phyloP scores from a whole-genome alignment of 1,140 invertebrate species.

The Xylocopa sonorina region DNA sequence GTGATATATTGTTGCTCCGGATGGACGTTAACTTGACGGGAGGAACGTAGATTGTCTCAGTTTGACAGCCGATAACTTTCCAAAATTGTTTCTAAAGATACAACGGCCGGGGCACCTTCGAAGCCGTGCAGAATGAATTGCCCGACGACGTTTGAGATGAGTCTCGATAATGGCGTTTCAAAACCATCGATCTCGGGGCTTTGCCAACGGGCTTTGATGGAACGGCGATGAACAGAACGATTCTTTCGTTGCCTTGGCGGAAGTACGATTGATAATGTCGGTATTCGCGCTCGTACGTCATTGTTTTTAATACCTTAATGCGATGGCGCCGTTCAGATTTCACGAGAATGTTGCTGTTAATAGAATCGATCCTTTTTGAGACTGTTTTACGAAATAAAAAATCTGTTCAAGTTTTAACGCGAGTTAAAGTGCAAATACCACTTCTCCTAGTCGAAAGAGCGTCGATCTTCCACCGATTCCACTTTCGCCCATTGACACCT shows the following conservation, averaged over 20 bases:
- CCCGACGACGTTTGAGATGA: conserved; percentile 17
- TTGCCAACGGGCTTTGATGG: not conserved
- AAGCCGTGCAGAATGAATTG: conserved; percentile 24
- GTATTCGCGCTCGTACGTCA: not conserved
- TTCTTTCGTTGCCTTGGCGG: conserved; percentile 22
- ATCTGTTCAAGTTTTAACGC: too few relatives aligned
- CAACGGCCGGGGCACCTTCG: not conserved
- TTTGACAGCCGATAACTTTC: conserved; percentile 38
- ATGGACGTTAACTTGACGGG: conserved; percentile 76
- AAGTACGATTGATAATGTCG: not conserved
- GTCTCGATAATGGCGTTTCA: conserved; percentile 17
- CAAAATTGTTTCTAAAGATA: conserved; percentile 42
- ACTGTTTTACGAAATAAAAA: too few relatives aligned
- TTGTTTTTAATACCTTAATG: not conserved
- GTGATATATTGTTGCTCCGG: conserved; percentile 75
- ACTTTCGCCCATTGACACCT: too few relatives aligned
- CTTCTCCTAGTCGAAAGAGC: too few relatives aligned
- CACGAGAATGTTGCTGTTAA: not conserved
- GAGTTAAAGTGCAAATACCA: too few relatives aligned
- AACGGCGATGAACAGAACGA: conserved; percentile 8
- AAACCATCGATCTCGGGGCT: conserved; percentile 14
- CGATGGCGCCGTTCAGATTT: not conserved
- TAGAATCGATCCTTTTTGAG: too few relatives aligned
- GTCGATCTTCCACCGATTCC: too few relatives aligned
- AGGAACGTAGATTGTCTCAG: conserved; percentile 40